phyloP scores from a whole-genome alignment of 2,113 vertebrate species.

The Myrmophylax atrothorax region DNA sequence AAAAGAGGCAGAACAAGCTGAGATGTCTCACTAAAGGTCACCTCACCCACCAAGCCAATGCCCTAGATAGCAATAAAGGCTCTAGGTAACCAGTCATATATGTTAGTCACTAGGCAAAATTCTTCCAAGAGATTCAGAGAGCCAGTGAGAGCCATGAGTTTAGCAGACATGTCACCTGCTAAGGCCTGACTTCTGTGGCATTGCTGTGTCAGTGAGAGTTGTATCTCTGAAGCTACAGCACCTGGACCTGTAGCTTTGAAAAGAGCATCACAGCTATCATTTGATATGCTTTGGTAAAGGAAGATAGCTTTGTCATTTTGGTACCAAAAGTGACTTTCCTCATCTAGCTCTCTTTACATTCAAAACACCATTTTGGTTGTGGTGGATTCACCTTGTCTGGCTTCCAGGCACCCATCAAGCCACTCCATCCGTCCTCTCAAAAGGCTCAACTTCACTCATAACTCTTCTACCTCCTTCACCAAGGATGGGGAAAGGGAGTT shows the following conservation, averaged over 20 bases:
- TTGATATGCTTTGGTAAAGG: neutral
- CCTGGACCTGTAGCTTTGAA: neutral
- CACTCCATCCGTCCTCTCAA: neutral
- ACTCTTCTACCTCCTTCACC: neutral
- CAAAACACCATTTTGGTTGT: neutral
- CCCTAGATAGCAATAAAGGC: neutral
- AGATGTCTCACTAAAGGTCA: neutral
- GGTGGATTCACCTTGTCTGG: neutral
- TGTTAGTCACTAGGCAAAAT: neutral
- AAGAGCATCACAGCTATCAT: neutral
- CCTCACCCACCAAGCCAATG: neutral
- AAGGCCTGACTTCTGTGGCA: neutral
- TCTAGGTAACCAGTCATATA: neutral
- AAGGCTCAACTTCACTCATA: neutral
- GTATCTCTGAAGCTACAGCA: neutral
- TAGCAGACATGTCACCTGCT: neutral
- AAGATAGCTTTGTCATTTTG: neutral
- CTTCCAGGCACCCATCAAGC: neutral
- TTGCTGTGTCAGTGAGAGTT: neutral
- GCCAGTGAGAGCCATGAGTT: neutral
- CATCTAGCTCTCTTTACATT: neutral
- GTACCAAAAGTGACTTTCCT: neutral
- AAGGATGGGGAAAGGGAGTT: neutral
- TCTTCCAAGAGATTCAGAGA: neutral
- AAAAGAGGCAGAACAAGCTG: neutral